phyloP scores from a whole-genome alignment of 2,113 vertebrate genomes.

The Gallinago undulata region DNA sequence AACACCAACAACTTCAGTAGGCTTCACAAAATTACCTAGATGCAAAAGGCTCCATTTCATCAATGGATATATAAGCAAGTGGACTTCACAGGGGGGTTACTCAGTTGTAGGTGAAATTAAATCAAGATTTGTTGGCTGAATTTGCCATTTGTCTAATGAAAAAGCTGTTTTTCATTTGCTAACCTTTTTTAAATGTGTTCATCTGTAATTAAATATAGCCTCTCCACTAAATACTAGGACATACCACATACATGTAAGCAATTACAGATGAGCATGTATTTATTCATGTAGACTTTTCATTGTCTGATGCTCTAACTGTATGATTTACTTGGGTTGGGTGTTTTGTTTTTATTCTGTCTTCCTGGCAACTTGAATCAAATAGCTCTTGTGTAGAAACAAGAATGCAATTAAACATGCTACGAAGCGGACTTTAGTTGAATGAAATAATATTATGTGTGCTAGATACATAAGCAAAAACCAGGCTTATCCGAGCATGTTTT shows the following conservation, averaged over 20 bases:
- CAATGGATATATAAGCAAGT: background rate
- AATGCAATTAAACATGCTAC: background rate
- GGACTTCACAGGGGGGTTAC: fast-evolving
- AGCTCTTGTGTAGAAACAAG: background rate
- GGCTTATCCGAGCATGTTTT: background rate
- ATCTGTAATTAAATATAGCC: background rate
- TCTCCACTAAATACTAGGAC: background rate
- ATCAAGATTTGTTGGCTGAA: background rate
- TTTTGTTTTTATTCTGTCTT: background rate
- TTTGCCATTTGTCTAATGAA: background rate
- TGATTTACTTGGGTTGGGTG: background rate
- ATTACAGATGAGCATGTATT: background rate
- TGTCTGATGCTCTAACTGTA: background rate
- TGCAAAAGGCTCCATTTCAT: background rate
- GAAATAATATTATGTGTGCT: background rate
- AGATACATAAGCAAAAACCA: background rate
- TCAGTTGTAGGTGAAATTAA: background rate
- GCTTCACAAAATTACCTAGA: background rate
- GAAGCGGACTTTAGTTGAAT: background rate
- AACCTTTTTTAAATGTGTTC: background rate
- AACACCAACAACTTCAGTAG: background rate
- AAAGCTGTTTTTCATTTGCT: background rate
- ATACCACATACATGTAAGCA: background rate
- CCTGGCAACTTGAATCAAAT: background rate
- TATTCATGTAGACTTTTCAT: background rate